phyloP scores from a whole-genome alignment of 2,888 invertebrate genomes.

The Sphaerophoria rueppellii region DNA sequence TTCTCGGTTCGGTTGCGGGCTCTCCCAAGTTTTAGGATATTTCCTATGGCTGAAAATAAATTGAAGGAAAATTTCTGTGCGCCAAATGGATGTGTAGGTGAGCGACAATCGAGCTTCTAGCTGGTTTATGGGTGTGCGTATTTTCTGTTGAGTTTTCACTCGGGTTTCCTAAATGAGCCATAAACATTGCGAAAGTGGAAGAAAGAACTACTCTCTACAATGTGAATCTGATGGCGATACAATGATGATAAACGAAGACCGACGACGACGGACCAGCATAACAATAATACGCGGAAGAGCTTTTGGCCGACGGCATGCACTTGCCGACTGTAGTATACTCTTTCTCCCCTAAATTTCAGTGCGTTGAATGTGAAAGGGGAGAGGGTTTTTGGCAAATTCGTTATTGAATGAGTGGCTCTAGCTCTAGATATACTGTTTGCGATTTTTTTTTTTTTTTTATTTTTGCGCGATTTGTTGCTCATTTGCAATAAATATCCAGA shows the following conservation, averaged over 20 bases:
- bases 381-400: background rate
- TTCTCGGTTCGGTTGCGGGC: background rate
- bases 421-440: slow-evolving; percentile 13
- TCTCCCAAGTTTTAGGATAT: slow-evolving; percentile 31
- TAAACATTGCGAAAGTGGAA: slow-evolving; percentile 71
- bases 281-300: slow-evolving; percentile 35
- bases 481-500: slow-evolving; percentile 35
- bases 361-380: background rate
- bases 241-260: slow-evolving; percentile 64
- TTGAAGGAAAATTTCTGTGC: slow-evolving; percentile 66
- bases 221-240: slow-evolving; percentile 48
- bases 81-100: slow-evolving; percentile 62
- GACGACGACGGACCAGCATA: slow-evolving; percentile 48
- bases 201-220: slow-evolving; percentile 57
- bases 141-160: slow-evolving; percentile 44
- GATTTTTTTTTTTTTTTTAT: slow-evolving; percentile 53
- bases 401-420: slow-evolving; percentile 59
- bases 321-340: background rate
- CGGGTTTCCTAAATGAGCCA: slow-evolving; percentile 66
- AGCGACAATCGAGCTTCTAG: slow-evolving; percentile 25
- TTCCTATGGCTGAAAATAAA: slow-evolving; percentile 2
- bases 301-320: slow-evolving; percentile 11
- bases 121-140: slow-evolving; percentile 51
- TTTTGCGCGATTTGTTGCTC: slow-evolving; percentile 68
- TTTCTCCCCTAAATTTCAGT: background rate